A percentile compares a stretch with the other conserved stretches of the same genome.
These are phyloP conservation scores for Babylonia areolata DNA, from an alignment of 1,140 invertebrate species.

Conservation along the genomic window DNA sequence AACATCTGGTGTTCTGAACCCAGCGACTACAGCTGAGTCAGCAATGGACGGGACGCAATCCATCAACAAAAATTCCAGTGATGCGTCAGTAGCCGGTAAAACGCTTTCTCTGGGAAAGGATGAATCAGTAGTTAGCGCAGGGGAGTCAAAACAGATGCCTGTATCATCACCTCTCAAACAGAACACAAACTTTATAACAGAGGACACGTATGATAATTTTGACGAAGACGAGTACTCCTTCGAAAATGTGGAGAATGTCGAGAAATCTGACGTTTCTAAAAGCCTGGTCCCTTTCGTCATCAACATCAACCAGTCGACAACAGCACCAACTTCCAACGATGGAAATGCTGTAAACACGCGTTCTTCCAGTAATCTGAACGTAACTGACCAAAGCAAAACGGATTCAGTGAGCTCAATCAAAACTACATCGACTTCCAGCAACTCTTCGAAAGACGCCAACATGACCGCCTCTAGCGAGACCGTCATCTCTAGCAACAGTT, in stretches of 20 bases:
- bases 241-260: no score
- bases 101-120: background rate
- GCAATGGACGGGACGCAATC: background rate
- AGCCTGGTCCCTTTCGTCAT: background rate
- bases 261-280: conserved; percentile 2
- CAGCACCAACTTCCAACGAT: background rate
- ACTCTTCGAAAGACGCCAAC: background rate
- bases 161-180: background rate
- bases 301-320: background rate
- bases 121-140: background rate
- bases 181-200: background rate
- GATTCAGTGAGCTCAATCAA: no score
- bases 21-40: background rate
- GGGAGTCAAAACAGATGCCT: background rate
- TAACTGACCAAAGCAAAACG: no score
- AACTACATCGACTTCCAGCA: background rate
- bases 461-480: background rate
- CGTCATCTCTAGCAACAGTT: background rate
- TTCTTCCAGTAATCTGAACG: background rate
- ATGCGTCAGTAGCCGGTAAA: background rate
- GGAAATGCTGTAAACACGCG: background rate
- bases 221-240: no score
- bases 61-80: background rate
- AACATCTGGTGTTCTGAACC: background rate
- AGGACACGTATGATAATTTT: background rate